Conservation (phyloP, 2,888 invertebrate genomes). For the Machimus atricapillus region DNA sequence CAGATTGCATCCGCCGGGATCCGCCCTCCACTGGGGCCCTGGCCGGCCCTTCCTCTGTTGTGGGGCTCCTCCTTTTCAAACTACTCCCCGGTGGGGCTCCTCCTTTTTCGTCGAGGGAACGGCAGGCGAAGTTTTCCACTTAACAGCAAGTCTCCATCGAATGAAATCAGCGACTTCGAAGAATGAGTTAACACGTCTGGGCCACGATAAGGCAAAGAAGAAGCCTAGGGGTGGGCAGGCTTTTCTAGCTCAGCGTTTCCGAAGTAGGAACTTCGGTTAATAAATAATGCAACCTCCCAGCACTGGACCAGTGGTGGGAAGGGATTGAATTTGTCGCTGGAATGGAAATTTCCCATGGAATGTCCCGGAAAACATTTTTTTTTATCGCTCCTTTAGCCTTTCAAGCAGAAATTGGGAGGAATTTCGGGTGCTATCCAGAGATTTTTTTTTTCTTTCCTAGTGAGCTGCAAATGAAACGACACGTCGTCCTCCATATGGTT, state of each 20-base stretch:
- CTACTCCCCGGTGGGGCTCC: background rate
- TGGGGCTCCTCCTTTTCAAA: background rate
- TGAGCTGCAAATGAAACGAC: background rate
- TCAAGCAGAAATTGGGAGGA: background rate
- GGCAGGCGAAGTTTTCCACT: slow-evolving; percentile 32
- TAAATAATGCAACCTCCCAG: slow-evolving; percentile 33
- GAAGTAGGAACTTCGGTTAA: slow-evolving; percentile 28
- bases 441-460: background rate
- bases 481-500: background rate
- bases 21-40: background rate
- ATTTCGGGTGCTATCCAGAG: background rate
- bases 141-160: slow-evolving; percentile 16
- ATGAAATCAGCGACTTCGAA: slow-evolving; percentile 28
- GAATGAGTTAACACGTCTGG: slow-evolving; percentile 20
- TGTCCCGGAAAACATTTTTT: background rate
- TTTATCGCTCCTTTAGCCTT: background rate
- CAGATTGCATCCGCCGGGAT: background rate
- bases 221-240: background rate
- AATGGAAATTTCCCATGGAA: background rate
- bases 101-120: background rate
- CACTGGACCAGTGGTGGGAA: background rate
- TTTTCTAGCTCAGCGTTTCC: slow-evolving; percentile 32
- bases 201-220: background rate
- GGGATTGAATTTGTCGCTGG: background rate
- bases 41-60: background rate